Base-by-base conservation (phyloP, 2,113 vertebrate genomes). In the Verasper variegatus region DNA sequence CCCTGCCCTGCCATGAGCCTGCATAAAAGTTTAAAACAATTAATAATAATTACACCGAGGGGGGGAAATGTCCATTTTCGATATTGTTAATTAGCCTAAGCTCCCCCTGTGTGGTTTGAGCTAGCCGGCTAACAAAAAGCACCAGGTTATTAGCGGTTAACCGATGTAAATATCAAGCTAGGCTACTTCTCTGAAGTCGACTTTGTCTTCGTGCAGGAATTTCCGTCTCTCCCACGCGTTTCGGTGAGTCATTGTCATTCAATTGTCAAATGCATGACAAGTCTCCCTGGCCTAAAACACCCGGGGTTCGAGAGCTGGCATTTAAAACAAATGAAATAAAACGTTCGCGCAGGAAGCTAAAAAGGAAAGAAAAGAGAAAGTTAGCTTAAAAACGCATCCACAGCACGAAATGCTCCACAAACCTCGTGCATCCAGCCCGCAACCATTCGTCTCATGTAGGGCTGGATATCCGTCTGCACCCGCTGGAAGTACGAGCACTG, bases 341-440 rank as follows among this genome's bases (percentile, higher is more conserved):
- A 60, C 15, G 14, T 3, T 18, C 42, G 56, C 26, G 6, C 70
- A 81, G 2, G 51, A 62, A 74, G 58, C 23, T 76, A 59, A 35
- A 37, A 49, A 10, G 18, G 20, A 54, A 57, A 21, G 52, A 49
- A 57, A 20, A 52, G 21, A 1, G 31, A 26, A 18, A 20, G 55
- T 47, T 56, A 84, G 72, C 82, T 79, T 13, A 58, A 49, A 59
- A 15, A 7, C 21, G 51, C 20, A 57, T 15, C 31, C 31, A 31
- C 5, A 7, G 31, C 31, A 1, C 31, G 21, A 55, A 23, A 8
- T 21, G 20, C 1, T 0, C 59, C 61, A 94, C 97, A 86, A 94
- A 99, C 97, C 97, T 98, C 97, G 89, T 97, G 93, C 97, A 99
- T 99, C 97, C 97, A 99, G 85, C 95, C 95, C 82, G 97, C 96